Percentiles rank a stretch among this genome's conserved stretches.
phyloP scores from a whole-genome alignment of 2,113 vertebrate species.

The Nettapus auritus region DNA sequence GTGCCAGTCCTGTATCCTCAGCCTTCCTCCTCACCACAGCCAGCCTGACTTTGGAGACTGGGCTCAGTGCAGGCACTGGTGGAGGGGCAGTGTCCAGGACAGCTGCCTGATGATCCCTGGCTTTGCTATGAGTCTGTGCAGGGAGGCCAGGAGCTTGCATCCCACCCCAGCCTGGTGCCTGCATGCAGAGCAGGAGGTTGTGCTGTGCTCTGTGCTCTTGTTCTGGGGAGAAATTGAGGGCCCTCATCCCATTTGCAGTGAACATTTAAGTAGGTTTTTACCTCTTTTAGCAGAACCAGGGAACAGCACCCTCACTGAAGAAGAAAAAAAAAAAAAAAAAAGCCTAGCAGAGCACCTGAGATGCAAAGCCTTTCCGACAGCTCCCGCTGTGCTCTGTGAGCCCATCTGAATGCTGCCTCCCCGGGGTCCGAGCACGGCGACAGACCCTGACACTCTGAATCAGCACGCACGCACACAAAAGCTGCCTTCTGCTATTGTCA shows the following conservation, averaged over 20 bases:
- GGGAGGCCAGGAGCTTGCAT: not conserved
- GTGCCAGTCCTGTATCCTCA: not conserved
- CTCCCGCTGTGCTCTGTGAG: not conserved
- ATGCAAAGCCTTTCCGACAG: not conserved
- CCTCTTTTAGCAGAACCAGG: not conserved
- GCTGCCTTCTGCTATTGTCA: not conserved
- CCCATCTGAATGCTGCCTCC: not conserved
- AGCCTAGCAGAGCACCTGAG: not conserved
- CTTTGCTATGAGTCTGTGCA: not conserved
- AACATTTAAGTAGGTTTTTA: not conserved
- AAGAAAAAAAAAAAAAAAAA: not conserved
- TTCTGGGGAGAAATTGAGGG: not conserved
- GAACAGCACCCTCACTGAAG: not conserved
- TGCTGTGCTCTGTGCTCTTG: not conserved
- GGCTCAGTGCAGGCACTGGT: not conserved
- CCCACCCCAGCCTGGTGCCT: accelerated
- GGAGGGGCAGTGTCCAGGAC: not conserved
- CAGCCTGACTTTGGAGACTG: not conserved
- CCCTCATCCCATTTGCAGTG: not conserved
- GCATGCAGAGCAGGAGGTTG: accelerated
- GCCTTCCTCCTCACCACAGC: not conserved
- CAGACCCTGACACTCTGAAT: not conserved
- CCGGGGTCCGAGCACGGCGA: accelerated
- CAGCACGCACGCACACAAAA: not conserved
- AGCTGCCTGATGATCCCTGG: not conserved